Percentiles rank a stretch among this genome's conserved stretches.
Conservation (phyloP, 1,140 invertebrate genomes). For the Whitmania pigra region DNA sequence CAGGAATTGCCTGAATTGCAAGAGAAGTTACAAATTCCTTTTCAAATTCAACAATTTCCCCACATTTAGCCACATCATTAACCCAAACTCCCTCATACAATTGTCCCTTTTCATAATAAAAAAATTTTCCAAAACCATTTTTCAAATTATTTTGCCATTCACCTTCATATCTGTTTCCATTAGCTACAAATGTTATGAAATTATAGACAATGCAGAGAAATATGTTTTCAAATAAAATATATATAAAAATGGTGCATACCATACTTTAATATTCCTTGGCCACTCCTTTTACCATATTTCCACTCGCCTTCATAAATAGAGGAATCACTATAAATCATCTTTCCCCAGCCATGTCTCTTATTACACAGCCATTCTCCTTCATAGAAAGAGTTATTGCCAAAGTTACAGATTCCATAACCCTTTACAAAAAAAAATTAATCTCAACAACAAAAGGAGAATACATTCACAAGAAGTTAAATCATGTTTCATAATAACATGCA, state of each 20-base stretch:
- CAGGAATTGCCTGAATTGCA: conserved; percentile 40
- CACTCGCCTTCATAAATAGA: conserved; percentile 45
- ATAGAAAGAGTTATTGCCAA: conserved; percentile 39
- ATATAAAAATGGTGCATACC: conserved; percentile 29
- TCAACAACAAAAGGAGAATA: no score
- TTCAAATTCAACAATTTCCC: conserved; percentile 41
- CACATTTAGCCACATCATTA: conserved; percentile 42
- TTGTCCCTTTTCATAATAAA: conserved; percentile 41
- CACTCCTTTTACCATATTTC: conserved; percentile 41
- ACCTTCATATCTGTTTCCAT: conserved; percentile 44
- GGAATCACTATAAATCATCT: conserved; percentile 43
- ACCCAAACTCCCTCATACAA: conserved; percentile 43
- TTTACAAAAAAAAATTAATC: conserved; percentile 23
- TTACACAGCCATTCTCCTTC: conserved; percentile 44
- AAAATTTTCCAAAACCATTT: conserved; percentile 43
- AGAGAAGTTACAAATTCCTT: conserved; percentile 38
- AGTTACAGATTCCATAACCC: conserved; percentile 43
- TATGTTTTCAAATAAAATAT: not conserved
- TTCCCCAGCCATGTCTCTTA: conserved; percentile 43
- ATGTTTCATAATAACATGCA: no score
- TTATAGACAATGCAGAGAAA: not conserved
- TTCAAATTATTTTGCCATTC: conserved; percentile 42
- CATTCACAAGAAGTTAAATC: no score
- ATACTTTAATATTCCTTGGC: conserved; percentile 41
- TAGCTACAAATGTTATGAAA: conserved; percentile 28